Evolutionary conservation across 2,888 invertebrate genomes (phyloP), one percentile per base, ranked within the genome.

Genomic region (Pristionchus fissidentatus): DNA sequence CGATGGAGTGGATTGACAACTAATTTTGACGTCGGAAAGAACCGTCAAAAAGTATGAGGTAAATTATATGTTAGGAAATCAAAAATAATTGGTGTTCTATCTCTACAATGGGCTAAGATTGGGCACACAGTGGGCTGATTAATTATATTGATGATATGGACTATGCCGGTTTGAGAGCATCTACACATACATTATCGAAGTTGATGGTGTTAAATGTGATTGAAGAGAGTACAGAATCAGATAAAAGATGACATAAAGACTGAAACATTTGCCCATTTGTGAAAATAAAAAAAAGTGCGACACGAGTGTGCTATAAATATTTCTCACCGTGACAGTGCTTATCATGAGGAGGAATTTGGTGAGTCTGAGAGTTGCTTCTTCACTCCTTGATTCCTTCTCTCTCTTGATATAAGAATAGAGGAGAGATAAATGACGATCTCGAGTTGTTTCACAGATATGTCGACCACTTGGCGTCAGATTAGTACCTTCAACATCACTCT

Each of bases 341-440:
- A 89, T 60, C 87, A 89, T 87, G 13, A 89, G 86, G 84, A 89
- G 87, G 75, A 88, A 86, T 29, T 87, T 86, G 46, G 87, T 87
- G 38, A 89, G 85, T 52, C 88, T 81, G n/a, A 87, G 82, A 15
- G 88, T 89, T 10, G 88, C 88, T 43, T 83, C 78, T 29, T 84
- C 84, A 29, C 85, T 83, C 10, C 83, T 84, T 1, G 83, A 22
- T n/a, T 83, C 84, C 78, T 87, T 88, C 15, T 84, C 79, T 15
- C 82, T 52, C 57, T 86, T 73, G 10, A 85, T 86, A 73, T 88
- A 89, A 32, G 83, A 85, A 79, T 60, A 77, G 13, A 83, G 32
- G 26, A 73, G 52, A 57, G 79, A 41, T 1, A 79, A 22, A 46
- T 79, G 79, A 13, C 55, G 7, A 35, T 79, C 79, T 3, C 57